These are phyloP conservation scores for Tiphia femorata DNA, from an alignment of 2,888 invertebrate genomes.

Conservation along the genomic window DNA sequence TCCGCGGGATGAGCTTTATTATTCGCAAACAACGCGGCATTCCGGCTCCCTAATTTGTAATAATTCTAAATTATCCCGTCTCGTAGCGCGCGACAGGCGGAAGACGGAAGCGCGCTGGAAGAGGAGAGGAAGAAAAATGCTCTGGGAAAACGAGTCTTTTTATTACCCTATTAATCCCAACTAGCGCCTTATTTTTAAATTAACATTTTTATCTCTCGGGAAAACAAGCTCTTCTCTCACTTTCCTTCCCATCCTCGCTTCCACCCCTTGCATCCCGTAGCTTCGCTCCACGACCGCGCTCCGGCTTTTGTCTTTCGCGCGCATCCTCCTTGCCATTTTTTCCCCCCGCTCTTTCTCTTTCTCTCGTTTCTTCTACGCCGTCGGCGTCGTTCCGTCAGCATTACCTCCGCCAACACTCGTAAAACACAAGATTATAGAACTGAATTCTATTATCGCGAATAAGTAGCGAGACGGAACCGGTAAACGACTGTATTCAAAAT, in stretches of 20 bases:
- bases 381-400: conserved; percentile 31
- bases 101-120: conserved; percentile 41
- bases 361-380: neutral
- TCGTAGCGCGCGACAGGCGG: conserved; percentile 43
- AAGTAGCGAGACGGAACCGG: conserved; percentile 54
- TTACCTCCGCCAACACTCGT: conserved; percentile 50
- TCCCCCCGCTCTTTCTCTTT: conserved; percentile 13
- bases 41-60: conserved; percentile 55
- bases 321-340: conserved; percentile 1
- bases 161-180: conserved; percentile 66
- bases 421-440: conserved; percentile 62
- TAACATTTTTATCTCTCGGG: conserved; percentile 65
- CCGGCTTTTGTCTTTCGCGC: conserved; percentile 37
- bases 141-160: conserved; percentile 56
- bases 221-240: conserved; percentile 57
- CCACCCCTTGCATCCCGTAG: conserved; percentile 11
- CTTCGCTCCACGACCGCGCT: conserved; percentile 8
- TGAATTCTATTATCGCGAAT: conserved; percentile 60
- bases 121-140: conserved; percentile 51
- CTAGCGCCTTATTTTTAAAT: conserved; percentile 66
- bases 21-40: conserved; percentile 52
- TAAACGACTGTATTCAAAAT: conserved; percentile 57
- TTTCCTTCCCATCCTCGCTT: conserved; percentile 6
- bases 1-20: conserved; percentile 47
- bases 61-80: conserved; percentile 61